These are phyloP conservation scores for Hydractinia symbiolongicarpus DNA, from an alignment of 30 jellyfish, hydroid and myxozoan genomes.

Conservation along the genomic window DNA sequence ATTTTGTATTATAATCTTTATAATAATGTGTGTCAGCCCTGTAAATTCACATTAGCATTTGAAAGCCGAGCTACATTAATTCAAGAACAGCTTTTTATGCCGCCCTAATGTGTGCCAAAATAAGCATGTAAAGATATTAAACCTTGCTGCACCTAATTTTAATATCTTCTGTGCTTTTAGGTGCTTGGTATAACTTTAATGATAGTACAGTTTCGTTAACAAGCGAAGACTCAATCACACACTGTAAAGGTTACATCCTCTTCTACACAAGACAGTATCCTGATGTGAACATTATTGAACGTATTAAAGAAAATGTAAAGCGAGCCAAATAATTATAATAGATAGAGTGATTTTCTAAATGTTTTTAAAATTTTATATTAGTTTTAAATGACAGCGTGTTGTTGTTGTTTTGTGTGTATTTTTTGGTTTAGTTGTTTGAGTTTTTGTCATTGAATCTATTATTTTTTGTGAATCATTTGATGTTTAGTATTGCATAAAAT, in stretches of 20 bases:
- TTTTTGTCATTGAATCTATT: too few species aligned
- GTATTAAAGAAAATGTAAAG: conserved; percentile 35
- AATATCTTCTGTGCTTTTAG: conserved; percentile 12
- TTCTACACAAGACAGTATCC: conserved; percentile 91
- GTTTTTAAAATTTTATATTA: too few species aligned
- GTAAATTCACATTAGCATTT: background rate
- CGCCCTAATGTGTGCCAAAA: background rate
- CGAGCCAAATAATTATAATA: background rate
- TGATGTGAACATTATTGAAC: conserved; percentile 62
- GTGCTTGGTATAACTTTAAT: conserved; percentile 89
- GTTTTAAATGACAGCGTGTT: too few species aligned
- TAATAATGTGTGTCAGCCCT: background rate
- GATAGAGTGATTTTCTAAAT: too few species aligned
- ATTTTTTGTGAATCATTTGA: too few species aligned
- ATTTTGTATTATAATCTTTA: background rate
- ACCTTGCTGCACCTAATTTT: background rate
- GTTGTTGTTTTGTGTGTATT: too few species aligned
- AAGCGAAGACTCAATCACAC: conserved; percentile 69
- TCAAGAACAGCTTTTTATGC: background rate
- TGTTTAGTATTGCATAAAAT: too few species aligned
- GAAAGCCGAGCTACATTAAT: background rate
- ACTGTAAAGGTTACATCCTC: conserved; percentile 82
- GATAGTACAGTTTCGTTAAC: conserved; percentile 74
- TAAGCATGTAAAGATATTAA: background rate
- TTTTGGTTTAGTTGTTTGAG: too few species aligned